Evolutionary conservation across 2,888 invertebrate species (phyloP).

Genomic region (Sphaeridia pumilis): DNA sequence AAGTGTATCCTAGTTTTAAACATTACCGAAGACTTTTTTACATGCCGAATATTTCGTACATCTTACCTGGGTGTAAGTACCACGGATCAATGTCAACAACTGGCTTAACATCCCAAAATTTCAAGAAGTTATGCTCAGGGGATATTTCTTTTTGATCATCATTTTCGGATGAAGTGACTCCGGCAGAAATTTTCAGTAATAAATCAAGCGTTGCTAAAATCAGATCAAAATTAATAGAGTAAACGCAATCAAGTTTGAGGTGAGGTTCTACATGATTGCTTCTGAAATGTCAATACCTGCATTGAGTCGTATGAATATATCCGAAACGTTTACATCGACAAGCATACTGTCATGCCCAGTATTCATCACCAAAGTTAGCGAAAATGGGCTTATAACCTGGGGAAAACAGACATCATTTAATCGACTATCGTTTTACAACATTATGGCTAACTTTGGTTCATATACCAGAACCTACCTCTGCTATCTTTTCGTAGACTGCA

Average conservation of each 20-base stretch:
- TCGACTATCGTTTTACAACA: not conserved
- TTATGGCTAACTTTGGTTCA: too few relatives aligned
- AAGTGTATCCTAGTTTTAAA: too few relatives aligned
- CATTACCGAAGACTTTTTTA: too few relatives aligned
- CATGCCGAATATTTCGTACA: too few relatives aligned
- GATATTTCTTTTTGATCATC: slow-evolving; percentile 42
- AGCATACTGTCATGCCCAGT: slow-evolving; percentile 70
- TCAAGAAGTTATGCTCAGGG: slow-evolving; percentile 48
- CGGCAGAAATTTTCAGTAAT: slow-evolving; percentile 60
- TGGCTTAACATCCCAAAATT: slow-evolving; percentile 58
- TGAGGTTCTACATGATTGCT: too few relatives aligned
- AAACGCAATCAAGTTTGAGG: too few relatives aligned
- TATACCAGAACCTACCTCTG: slow-evolving; percentile 51
- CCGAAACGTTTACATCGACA: slow-evolving; percentile 63
- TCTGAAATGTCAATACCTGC: slow-evolving; percentile 47
- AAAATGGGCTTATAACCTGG: slow-evolving; percentile 63
- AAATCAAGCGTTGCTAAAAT: slow-evolving; percentile 73
- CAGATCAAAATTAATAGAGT: too few relatives aligned
- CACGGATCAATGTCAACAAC: slow-evolving; percentile 60
- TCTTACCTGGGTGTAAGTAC: slow-evolving; percentile 71
- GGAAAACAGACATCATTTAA: slow-evolving; percentile 14
- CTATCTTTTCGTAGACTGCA: slow-evolving; percentile 50
- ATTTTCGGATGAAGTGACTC: slow-evolving; percentile 47
- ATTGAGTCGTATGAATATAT: slow-evolving; percentile 72
- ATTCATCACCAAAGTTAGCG: slow-evolving; percentile 66